Percentiles rank a stretch among this genome's conserved stretches.
Conservation (phyloP, 2,888 invertebrate genomes). For the Phaonia tiefii region DNA sequence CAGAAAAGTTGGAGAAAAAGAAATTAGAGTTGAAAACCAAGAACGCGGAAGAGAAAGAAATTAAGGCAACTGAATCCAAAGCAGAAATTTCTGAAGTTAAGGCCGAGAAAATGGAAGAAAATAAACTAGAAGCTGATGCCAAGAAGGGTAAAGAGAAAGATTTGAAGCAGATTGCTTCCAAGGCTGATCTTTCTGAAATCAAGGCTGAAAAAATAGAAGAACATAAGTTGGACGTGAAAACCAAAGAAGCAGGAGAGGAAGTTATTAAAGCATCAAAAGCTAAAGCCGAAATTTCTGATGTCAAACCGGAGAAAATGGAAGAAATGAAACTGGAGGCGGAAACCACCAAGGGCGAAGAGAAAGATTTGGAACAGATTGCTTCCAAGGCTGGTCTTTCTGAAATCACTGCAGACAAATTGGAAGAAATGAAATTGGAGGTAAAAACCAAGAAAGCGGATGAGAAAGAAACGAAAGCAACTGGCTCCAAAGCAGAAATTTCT, state of each 20-base stretch:
- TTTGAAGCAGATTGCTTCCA: background rate
- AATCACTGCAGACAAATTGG: background rate
- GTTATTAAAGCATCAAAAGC: background rate
- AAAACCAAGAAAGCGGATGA: slow-evolving; percentile 14
- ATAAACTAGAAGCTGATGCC: background rate
- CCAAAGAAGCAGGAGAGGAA: slow-evolving; percentile 3
- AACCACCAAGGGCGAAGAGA: background rate
- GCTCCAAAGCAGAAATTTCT: slow-evolving; percentile 36
- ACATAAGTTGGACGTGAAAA: slow-evolving; percentile 14
- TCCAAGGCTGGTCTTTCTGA: slow-evolving; percentile 25
- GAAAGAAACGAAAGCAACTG: slow-evolving; percentile 18
- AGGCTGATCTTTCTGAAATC: slow-evolving; percentile 11
- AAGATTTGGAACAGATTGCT: background rate
- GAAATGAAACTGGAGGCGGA: slow-evolving; percentile 35
- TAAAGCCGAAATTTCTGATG: background rate
- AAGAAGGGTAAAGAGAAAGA: slow-evolving; percentile 7
- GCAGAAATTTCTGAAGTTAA: slow-evolving; percentile 13
- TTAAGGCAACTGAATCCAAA: slow-evolving; percentile 32
- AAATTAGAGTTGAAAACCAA: slow-evolving; percentile 5
- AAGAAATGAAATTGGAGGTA: background rate
- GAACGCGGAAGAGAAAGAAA: background rate
- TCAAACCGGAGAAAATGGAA: background rate
- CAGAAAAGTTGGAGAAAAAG: slow-evolving; percentile 11
- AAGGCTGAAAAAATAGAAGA: slow-evolving; percentile 24
- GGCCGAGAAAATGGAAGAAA: slow-evolving; percentile 16